Evolutionary conservation across 1,140 invertebrate species (phyloP), one percentile per base, ranked within the genome.

Genomic region (Brachionus manjavacas): DNA sequence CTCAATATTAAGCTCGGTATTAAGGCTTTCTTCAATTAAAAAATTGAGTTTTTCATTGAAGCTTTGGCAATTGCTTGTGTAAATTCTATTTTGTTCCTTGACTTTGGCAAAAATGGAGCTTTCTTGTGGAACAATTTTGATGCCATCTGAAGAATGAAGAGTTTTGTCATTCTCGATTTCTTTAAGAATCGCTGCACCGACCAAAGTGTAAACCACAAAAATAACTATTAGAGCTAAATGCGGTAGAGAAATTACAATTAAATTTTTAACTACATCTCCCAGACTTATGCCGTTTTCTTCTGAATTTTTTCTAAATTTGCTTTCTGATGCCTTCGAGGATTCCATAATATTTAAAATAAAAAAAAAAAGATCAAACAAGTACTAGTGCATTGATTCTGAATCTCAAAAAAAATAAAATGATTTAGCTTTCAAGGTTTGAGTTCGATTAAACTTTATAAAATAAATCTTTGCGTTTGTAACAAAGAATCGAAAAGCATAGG

Each of bases 131-230:
- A 46, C 25, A 28, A 46, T 76, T 14, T 12, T 20, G 14, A 46
- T 14, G 43, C 46, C 25, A 20, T 76, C 43, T 3, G 11, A 20
- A 16, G 20, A 49, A 46, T 46, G 43, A 31, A 76, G 43, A 25
- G 72, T 46, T 76, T 76, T 49, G n/a, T 81, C 79, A 14, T 39
- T 41, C 41, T 81, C 79, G 6, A 81, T 81, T 43, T 81, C 79
- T 81, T 81, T 81, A 39, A 81, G 25, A 68, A 81, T 81, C 7
- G 60, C 60, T 20, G 52, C 60, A 23, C 79, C 79, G 28, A 81
- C 31, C 11, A 81, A 35, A 23, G 39, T 35, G 16, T 81, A 81
- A 0, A 60, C 20, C 14, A 81, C 52, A 81, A 81, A 81, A 16
- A 81, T 46, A 60, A 12, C 31, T 81, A 68, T n/a, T 16, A 81